Evolutionary conservation across 53 echinoderm and acorn worm species (phyloP), one percentile per base, ranked within the genome.

Genomic region (Pentamera pediparva): DNA sequence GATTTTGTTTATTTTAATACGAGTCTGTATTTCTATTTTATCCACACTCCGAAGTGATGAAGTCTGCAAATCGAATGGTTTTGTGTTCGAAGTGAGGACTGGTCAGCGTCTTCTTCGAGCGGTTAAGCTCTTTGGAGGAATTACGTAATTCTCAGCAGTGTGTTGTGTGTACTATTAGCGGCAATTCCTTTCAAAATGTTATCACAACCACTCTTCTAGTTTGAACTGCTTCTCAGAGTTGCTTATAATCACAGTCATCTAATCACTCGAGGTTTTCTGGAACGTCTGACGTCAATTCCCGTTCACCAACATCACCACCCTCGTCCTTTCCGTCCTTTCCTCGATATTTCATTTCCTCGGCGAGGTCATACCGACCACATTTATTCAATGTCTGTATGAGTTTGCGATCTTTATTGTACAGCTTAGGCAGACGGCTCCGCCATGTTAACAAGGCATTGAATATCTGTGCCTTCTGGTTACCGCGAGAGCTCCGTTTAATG

Each of bases 291-390:
- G 47, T 15, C 47, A 45, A n/a, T 15, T 55, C 28, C 62, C 19
- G 33, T 35, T 62, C 62, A 34, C 33, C 32, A 35, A 11, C 15
- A 34, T 54, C 63, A 19, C 37, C 65, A 62, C 63, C 59, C 0
- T 81, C 81, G 21, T 52, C 74, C 18, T 81, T 75, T 10, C 29
- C 39, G 15, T 83, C 83, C 4, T 41, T 37, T 13, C 86, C 84
- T 19, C 93, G 60, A 26, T 89, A 84, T 35, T 78, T 81, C 11
- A 94, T 69, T 64, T 94, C 94, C 57, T 94, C 94, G 11, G 87
- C 84, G 27, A 94, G 80, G 40, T 94, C 94, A 48, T 94, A 94
- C 20, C 94, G 79, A 8, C 94, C 94, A 52, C 94, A 90, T 25
- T 79, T 73, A 5, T 81, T 81, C 62, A 94, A 75, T 1, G 87